Conservation (phyloP, 2,113 vertebrate species). For the Rostratula benghalensis region DNA sequence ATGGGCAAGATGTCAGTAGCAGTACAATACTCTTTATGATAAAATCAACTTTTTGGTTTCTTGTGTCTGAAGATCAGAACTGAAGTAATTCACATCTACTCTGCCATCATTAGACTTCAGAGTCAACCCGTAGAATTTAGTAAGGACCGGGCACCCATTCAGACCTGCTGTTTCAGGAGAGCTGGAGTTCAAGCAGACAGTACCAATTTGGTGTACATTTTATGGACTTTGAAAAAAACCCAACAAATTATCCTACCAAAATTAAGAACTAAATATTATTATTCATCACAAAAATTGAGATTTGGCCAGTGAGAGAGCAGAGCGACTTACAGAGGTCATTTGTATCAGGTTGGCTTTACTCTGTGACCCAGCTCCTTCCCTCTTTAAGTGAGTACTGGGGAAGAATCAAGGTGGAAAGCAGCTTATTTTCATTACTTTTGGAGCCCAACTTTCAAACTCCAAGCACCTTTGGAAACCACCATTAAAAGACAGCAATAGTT, state of each 20-base stretch:
- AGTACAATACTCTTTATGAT: background rate
- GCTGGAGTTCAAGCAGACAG: background rate
- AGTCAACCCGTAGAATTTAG: background rate
- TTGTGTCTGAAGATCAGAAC: background rate
- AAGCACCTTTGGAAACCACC: background rate
- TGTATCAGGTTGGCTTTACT: background rate
- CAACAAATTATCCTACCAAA: background rate
- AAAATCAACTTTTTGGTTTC: background rate
- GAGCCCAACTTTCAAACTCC: background rate
- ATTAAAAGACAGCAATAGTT: background rate
- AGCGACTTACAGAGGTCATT: background rate
- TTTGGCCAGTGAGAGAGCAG: background rate
- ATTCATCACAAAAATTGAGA: background rate
- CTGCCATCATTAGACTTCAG: background rate
- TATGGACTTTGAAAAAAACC: background rate
- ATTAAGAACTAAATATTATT: background rate
- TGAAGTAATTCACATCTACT: background rate
- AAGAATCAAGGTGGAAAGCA: background rate
- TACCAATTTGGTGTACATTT: background rate
- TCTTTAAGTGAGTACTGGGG: background rate
- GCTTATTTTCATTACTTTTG: background rate
- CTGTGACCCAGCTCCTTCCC: background rate
- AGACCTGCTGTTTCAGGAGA: background rate
- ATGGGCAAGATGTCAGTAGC: background rate
- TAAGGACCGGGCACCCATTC: background rate